Percentiles rank a stretch among this genome's conserved stretches.
These are phyloP conservation scores for Drosophila jambulina DNA, from an alignment of 1,140 invertebrate species.

Conservation along the genomic window DNA sequence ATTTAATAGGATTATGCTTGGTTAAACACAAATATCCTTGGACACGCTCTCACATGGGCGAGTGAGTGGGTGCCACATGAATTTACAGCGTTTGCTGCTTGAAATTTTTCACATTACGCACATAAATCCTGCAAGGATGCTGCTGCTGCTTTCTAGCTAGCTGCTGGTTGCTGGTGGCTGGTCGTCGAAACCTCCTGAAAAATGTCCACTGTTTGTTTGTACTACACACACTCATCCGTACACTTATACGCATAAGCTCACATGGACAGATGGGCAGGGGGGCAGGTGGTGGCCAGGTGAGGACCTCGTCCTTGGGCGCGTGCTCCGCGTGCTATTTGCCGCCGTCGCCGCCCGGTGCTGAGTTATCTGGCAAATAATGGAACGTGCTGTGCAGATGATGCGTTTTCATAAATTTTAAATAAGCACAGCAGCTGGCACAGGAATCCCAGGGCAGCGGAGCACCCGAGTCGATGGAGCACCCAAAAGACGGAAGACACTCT, in stretches of 20 bases:
- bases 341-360: slow-evolving; percentile 65
- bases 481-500: slow-evolving; percentile 28
- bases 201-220: slow-evolving; percentile 76
- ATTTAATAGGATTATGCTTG: slow-evolving; percentile 80
- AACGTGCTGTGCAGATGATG: slow-evolving; percentile 83
- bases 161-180: slow-evolving; percentile 28
- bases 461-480: slow-evolving; percentile 3
- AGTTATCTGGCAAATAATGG: slow-evolving; percentile 83
- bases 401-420: slow-evolving; percentile 84
- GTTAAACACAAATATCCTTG: slow-evolving; percentile 74
- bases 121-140: slow-evolving; percentile 75
- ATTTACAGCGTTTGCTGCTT: slow-evolving; percentile 74
- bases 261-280: slow-evolving; percentile 6
- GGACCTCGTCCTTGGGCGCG: slow-evolving; percentile 62
- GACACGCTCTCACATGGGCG: slow-evolving; percentile 29
- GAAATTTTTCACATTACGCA: slow-evolving; percentile 78
- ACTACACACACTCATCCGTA: slow-evolving; percentile 27
- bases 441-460: slow-evolving; percentile 12
- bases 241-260: slow-evolving; percentile 16
- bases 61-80: slow-evolving; percentile 58
- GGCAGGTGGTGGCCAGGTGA: slow-evolving; percentile 43
- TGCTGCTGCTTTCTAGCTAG: slow-evolving; percentile 30
- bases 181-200: slow-evolving; percentile 69
- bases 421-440: slow-evolving; percentile 59
- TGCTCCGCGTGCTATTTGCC: slow-evolving; percentile 66